These are phyloP conservation scores for Hydrophis major DNA, from an alignment of 2,797 vertebrate genomes.

Conservation along the genomic window DNA sequence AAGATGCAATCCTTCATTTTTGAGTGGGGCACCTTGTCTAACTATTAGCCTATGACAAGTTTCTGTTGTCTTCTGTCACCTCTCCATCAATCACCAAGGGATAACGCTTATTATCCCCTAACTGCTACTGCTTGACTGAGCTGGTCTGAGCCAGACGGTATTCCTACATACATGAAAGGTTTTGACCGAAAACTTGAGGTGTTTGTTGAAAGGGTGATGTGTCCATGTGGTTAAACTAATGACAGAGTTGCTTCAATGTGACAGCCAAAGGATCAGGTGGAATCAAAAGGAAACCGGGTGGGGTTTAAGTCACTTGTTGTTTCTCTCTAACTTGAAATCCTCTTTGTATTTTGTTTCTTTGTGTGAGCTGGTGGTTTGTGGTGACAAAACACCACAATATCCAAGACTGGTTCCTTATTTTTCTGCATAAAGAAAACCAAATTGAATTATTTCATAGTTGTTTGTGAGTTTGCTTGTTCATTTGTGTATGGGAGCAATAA, in stretches of 20 bases:
- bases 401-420: background rate
- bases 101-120: slow-evolving; percentile 84
- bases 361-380: background rate
- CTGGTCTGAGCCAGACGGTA: slow-evolving; percentile 63
- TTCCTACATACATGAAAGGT: slow-evolving; percentile 60
- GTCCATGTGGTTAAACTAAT: slow-evolving; percentile 63
- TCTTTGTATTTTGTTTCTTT: background rate
- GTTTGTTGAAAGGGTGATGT: slow-evolving; percentile 63
- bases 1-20: slow-evolving; percentile 74
- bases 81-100: slow-evolving; percentile 84
- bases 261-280: background rate
- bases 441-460: background rate
- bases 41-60: slow-evolving; percentile 77
- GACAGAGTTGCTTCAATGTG: slow-evolving; percentile 55
- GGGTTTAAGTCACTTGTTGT: background rate
- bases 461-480: background rate
- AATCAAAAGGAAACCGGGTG: background rate
- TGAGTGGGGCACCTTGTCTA: slow-evolving; percentile 73
- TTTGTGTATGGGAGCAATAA: background rate
- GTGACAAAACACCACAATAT: background rate
- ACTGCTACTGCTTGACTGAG: slow-evolving; percentile 77
- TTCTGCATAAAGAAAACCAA: background rate
- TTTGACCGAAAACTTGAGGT: slow-evolving; percentile 49
- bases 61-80: slow-evolving; percentile 67
- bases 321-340: background rate